Percentiles rank a stretch among this genome's conserved stretches.
phyloP scores from a whole-genome alignment of 1,140 invertebrate genomes.

The Octopus bimaculoides region DNA sequence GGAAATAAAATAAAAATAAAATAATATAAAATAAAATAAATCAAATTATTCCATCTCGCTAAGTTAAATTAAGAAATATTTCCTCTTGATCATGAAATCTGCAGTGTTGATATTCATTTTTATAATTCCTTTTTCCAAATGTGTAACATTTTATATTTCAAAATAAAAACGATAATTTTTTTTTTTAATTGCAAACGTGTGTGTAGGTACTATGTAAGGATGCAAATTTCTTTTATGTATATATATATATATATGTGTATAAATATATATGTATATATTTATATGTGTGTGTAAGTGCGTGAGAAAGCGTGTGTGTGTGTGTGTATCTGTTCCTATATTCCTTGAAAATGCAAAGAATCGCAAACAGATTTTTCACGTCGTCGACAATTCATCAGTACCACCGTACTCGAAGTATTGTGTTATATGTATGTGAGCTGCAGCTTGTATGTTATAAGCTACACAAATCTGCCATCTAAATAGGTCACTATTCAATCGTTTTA shows the following conservation, averaged over 20 bases:
- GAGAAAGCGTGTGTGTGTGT: not conserved
- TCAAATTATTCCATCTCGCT: too few relatives aligned
- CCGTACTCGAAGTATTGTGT: not conserved
- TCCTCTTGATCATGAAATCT: too few relatives aligned
- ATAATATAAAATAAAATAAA: too few relatives aligned
- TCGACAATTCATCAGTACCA: not conserved
- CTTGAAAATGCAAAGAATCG: not conserved
- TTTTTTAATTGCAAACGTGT: too few relatives aligned
- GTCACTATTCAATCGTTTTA: conserved; percentile 10
- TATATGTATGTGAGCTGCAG: not conserved
- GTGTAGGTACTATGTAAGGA: not conserved
- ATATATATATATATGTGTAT: not conserved
- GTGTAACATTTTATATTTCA: too few relatives aligned
- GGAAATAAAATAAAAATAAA: too few relatives aligned
- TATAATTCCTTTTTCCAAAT: too few relatives aligned
- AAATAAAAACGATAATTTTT: too few relatives aligned
- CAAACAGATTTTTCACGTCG: not conserved
- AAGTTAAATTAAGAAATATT: too few relatives aligned
- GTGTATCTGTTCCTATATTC: not conserved
- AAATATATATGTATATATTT: not conserved
- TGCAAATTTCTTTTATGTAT: not conserved
- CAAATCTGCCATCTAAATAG: conserved; percentile 10
- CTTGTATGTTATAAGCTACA: not conserved
- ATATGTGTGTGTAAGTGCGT: not conserved
- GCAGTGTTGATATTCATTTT: too few relatives aligned